Evolutionary conservation across 1,140 invertebrate genomes (phyloP).

Genomic region (Drosophila aff.): DNA sequence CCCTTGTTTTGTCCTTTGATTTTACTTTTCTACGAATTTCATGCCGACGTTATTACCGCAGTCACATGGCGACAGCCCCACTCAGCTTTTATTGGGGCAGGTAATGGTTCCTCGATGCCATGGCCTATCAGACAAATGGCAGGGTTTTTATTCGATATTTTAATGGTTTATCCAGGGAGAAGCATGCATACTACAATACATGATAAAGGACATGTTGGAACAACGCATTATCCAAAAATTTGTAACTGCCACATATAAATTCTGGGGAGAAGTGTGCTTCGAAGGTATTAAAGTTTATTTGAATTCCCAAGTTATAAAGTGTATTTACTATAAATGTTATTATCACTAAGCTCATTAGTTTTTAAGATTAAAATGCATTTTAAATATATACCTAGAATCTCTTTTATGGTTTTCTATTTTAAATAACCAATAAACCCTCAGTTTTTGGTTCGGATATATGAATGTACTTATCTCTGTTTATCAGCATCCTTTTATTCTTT

Average conservation of each 20-base stretch:
- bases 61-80: slow-evolving; percentile 43
- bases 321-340: neutral
- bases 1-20: slow-evolving; percentile 24
- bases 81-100: slow-evolving; percentile 58
- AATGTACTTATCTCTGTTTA: neutral
- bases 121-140: slow-evolving; percentile 18
- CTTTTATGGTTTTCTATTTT: neutral
- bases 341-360: neutral
- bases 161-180: slow-evolving; percentile 1
- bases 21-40: slow-evolving; percentile 45
- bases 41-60: slow-evolving; percentile 49
- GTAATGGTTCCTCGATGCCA: slow-evolving; percentile 54
- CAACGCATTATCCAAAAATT: neutral
- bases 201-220: neutral
- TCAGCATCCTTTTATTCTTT: too few relatives aligned
- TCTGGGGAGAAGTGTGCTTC: too few relatives aligned
- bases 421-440: neutral
- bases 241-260: neutral
- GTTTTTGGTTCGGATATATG: neutral
- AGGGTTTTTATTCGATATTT: slow-evolving; percentile 19
- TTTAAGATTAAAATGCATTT: too few relatives aligned
- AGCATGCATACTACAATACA: neutral
- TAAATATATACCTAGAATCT: too few relatives aligned
- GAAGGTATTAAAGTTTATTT: too few relatives aligned
- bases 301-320: too few relatives aligned